Conservation (phyloP, 2,797 vertebrate genomes). For the Pangasius sanitwongsei region DNA sequence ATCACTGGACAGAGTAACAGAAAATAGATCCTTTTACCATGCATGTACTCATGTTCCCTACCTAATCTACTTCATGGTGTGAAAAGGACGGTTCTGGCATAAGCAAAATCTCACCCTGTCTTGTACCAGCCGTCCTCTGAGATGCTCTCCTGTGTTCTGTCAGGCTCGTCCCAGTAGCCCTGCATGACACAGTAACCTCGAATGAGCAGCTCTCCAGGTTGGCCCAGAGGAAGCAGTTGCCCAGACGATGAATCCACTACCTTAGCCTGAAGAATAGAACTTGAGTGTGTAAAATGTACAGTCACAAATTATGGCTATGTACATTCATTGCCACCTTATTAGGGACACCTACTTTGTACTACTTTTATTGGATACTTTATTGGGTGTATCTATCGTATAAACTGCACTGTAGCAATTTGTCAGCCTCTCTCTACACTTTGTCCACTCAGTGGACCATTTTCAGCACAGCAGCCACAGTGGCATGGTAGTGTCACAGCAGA, state of each 20-base stretch:
- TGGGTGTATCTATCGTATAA: neutral
- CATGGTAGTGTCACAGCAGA: neutral
- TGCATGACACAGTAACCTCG: slow-evolving; percentile 90
- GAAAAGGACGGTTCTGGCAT: neutral
- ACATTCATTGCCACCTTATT: neutral
- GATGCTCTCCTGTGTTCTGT: slow-evolving; percentile 79
- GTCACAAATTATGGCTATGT: neutral
- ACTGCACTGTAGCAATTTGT: neutral
- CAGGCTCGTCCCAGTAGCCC: slow-evolving; percentile 85
- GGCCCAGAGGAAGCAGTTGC: slow-evolving; percentile 72
- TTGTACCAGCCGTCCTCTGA: slow-evolving; percentile 84
- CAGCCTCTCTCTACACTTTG: neutral
- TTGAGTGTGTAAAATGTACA: neutral
- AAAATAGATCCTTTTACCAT: slow-evolving; percentile 57
- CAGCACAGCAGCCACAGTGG: neutral
- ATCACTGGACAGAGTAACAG: slow-evolving; percentile 75
- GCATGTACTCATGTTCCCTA: neutral
- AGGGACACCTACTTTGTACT: neutral
- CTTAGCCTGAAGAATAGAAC: slow-evolving; percentile 79
- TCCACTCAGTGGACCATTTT: neutral
- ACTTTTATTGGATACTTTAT: neutral
- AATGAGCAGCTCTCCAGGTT: slow-evolving; percentile 82
- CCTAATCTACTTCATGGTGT: neutral
- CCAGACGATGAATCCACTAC: slow-evolving; percentile 75
- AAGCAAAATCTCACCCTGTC: slow-evolving; percentile 80